Base-by-base conservation (phyloP, 2,797 vertebrate genomes). In the Threskiornis aethiopicus region DNA sequence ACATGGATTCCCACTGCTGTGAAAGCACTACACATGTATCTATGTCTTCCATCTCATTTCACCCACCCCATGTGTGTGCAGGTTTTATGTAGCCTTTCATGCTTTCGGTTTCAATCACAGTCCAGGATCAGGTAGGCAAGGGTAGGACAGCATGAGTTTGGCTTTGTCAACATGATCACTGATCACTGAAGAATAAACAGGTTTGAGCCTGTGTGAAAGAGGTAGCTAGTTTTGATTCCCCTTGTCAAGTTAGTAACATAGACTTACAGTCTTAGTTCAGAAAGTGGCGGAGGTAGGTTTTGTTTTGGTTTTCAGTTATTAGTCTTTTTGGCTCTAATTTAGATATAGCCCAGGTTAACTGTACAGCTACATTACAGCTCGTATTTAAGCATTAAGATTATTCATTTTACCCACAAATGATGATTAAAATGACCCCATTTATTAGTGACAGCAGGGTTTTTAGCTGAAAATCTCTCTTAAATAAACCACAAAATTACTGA, bases 1-100 rank as follows among this genome's bases (percentile, higher is more conserved):
- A 11, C 28, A 6, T 47, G 37, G 33, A 49, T 83, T 84, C 44
- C 25, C 29, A 8, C 20, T 35, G 37, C 41, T 33, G 22, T 29
- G 51, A 29, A 52, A 73, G 20, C 28, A 16, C 4, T 5, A 5
- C 13, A 17, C 15, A 1, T 2, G 7, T 19, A 62, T 8, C 24
- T 10, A 1, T 14, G 16, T 13, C 25, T 73, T 65, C 59, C 57
- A 37, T 13, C 42, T 70, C 7, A 0, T 7, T 41, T 29, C 28
- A 69, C 16, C 18, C n/a, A n/a, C 10, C 2, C 29, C 39, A 14
- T 3, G 0, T 3, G 7, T 4, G 12, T 26, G 19, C 21, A 22
- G 47, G 16, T 44, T 67, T 66, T 46, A 39, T 1, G 24, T 5
- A 25, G 55, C 35, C 37, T 75, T 61, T 57, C 66, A 16, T 13